Evolutionary conservation across 2,888 invertebrate species (phyloP), one percentile per base, ranked within the genome.

Genomic region (Parnassius smintheus): DNA sequence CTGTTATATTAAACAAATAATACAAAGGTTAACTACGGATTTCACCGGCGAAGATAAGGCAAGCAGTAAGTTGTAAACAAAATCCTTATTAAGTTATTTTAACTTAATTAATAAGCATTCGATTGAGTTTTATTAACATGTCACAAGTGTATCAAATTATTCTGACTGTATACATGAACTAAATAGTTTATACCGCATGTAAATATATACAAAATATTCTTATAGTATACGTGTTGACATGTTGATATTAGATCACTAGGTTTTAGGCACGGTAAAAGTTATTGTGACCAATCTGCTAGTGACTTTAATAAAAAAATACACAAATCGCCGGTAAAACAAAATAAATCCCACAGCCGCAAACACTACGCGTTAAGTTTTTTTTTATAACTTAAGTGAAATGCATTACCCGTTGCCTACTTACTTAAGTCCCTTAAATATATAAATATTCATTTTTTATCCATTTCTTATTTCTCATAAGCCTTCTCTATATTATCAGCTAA

Each of bases 391-490:
- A 73, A 52, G 73, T 75, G 73, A 80, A 82, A 82, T 80, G 81
- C 82, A 70, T 73, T 78, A 80, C 82, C 82, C 81, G 78, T 77
- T 72, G 81, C 80, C 78, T 76, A 73, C 70, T 54, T 76, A 74
- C 70, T 59, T 63, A 63, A 55, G 70, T 63, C 56, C 64, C 66
- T 69, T 70, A 68, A 61, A 55, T 70, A 71, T 62, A 72, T 70
- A 70, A 68, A 69, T 67, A 68, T 67, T 65, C 45, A 62, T 58
- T 42, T 65, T 64, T 65, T 67, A 25, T 66, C 61, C 42, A 12
- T 52, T 45, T 56, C 46, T 51, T 45, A 18, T 59, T 13, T 59
- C 44, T 45, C 51, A 18, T 50, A 52, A 59, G 55, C 55, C 13
- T 9, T 41, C 48, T 62, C 62, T 62, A 54, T 18, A 49, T 50